Conservation (phyloP, 2,888 invertebrate genomes). For the Nasonovia ribisnigri region DNA sequence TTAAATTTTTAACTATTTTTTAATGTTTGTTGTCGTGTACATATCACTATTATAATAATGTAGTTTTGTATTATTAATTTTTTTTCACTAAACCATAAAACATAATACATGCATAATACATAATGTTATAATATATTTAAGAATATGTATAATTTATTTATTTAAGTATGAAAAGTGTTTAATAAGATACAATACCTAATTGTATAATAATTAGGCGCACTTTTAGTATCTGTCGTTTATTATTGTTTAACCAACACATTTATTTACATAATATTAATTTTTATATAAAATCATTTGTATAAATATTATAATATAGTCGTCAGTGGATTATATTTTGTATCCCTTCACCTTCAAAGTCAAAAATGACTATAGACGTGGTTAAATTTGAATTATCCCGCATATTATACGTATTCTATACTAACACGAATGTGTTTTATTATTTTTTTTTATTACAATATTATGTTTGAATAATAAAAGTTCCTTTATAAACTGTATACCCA, state of each 20-base stretch:
- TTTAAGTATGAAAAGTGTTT: neutral
- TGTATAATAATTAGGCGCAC: conserved; percentile 1
- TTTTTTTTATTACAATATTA: neutral
- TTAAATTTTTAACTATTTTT: conserved; percentile 28
- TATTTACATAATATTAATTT: neutral
- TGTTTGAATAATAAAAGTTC: conserved; percentile 15
- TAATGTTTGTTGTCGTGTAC: conserved; percentile 51
- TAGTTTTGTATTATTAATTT: conserved; percentile 3
- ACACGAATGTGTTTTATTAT: neutral
- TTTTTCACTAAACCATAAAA: neutral
- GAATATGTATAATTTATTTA: neutral
- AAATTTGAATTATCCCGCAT: neutral
- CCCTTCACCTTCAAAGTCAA: neutral
- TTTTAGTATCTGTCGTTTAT: neutral
- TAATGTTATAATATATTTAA: neutral
- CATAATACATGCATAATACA: neutral
- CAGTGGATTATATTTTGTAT: neutral
- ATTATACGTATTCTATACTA: neutral
- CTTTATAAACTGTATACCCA: neutral
- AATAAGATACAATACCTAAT: neutral
- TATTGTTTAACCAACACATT: neutral
- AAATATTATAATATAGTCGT: neutral
- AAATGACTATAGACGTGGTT: neutral
- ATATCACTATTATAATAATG: conserved; percentile 41
- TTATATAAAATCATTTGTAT: neutral